These are phyloP conservation scores for Cephalopholis sonnerati DNA, from an alignment of 2,113 vertebrate genomes.

Conservation along the genomic window DNA sequence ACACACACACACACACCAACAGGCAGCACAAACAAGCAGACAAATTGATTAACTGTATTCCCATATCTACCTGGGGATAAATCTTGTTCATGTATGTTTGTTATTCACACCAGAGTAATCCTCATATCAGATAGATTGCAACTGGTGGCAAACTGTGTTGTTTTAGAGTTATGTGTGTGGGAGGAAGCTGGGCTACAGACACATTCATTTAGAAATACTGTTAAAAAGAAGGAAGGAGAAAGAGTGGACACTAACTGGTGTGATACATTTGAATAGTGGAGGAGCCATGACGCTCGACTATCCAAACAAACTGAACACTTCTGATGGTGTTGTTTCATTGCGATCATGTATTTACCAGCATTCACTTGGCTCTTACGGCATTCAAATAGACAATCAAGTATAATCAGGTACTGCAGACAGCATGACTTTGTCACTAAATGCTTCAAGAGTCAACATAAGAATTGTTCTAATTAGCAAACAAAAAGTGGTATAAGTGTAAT, in stretches of 20 bases:
- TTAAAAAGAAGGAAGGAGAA: neutral
- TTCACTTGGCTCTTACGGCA: no score
- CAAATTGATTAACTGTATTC: neutral
- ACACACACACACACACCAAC: conserved; percentile 7
- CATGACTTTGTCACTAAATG: neutral
- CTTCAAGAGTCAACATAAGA: neutral
- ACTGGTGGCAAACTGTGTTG: neutral
- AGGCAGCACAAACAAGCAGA: conserved; percentile 22
- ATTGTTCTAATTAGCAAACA: neutral
- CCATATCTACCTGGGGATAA: neutral
- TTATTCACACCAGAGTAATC: neutral
- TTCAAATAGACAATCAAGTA: neutral
- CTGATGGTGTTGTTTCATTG: neutral
- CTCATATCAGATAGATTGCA: neutral
- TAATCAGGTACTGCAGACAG: neutral
- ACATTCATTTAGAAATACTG: neutral
- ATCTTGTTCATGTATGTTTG: neutral
- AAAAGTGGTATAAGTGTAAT: neutral
- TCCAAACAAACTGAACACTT: neutral
- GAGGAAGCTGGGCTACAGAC: neutral
- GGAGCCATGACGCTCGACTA: neutral
- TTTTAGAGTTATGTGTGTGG: neutral
- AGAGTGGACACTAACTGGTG: neutral
- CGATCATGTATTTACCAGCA: neutral
- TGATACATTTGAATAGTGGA: neutral